A percentile compares a stretch with the other conserved stretches of the same genome.
phyloP scores from a whole-genome alignment of 1,140 invertebrate genomes.

The Epicauta chinensis region DNA sequence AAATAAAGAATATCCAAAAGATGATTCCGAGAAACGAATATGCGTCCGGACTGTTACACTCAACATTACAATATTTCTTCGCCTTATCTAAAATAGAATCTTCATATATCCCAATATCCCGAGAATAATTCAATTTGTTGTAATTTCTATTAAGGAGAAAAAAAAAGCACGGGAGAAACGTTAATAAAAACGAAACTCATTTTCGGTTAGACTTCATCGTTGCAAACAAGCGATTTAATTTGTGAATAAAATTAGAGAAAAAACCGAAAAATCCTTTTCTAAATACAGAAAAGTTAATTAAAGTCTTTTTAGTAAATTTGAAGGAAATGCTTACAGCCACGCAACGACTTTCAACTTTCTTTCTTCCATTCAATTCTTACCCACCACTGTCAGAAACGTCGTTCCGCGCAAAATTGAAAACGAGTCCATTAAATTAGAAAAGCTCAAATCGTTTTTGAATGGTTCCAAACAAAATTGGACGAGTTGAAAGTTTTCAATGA shows the following conservation, averaged over 20 bases:
- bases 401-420: not conserved
- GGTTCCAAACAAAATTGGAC: slow-evolving; percentile 31
- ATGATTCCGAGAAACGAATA: slow-evolving; percentile 9
- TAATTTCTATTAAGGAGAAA: slow-evolving; percentile 7
- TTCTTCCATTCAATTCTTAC: too few relatives aligned
- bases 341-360: slow-evolving; percentile 21
- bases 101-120: slow-evolving; percentile 11
- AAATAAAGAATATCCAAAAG: slow-evolving; percentile 17
- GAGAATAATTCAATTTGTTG: slow-evolving; percentile 11
- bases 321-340: slow-evolving; percentile 23
- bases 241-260: slow-evolving; percentile 6
- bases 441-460: slow-evolving; percentile 31
- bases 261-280: not conserved
- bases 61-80: slow-evolving; percentile 16
- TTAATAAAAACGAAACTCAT: not conserved
- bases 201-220: slow-evolving; percentile 2
- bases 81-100: slow-evolving; percentile 17
- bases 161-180: too few relatives aligned
- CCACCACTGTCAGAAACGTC: too few relatives aligned
- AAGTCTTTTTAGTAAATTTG: slow-evolving; percentile 18
- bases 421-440: slow-evolving; percentile 36
- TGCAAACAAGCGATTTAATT: slow-evolving; percentile 2
- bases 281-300: slow-evolving; percentile 26
- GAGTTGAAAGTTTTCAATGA: slow-evolving; percentile 39
- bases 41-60: slow-evolving; percentile 15